These are phyloP conservation scores for Caenorhabditis panamensis DNA, from an alignment of 2,888 invertebrate species.

Conservation along the genomic window DNA sequence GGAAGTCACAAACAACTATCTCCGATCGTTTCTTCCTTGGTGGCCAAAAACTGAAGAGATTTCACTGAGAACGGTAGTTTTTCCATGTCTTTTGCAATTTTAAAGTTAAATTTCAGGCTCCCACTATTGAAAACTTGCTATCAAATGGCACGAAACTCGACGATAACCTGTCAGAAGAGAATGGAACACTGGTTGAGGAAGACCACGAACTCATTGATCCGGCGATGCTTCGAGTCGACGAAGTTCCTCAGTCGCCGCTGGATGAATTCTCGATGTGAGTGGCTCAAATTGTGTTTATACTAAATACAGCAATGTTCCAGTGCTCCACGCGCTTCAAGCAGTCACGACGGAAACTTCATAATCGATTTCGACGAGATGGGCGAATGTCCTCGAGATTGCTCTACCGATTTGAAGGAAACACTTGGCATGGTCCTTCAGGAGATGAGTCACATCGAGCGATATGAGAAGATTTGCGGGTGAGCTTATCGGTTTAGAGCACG, in stretches of 20 bases:
- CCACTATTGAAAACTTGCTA: neutral
- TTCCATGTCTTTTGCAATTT: neutral
- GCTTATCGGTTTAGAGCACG: neutral
- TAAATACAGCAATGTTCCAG: neutral
- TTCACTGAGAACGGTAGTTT: slow-evolving; percentile 22
- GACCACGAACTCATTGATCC: slow-evolving; percentile 5
- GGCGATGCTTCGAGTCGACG: slow-evolving; percentile 21
- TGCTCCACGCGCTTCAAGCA: neutral
- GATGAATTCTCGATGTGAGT: slow-evolving; percentile 42
- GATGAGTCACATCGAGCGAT: slow-evolving; percentile 67
- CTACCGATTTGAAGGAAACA: slow-evolving; percentile 55
- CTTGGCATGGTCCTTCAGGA: slow-evolving; percentile 57
- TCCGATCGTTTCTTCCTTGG: slow-evolving; percentile 57
- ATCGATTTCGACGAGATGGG: slow-evolving; percentile 55
- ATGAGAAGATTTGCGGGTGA: slow-evolving; percentile 61
- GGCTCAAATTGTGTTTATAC: neutral
- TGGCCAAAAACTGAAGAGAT: slow-evolving; percentile 43
- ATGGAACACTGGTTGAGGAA: neutral
- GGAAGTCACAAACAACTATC: slow-evolving; percentile 42
- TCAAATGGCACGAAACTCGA: slow-evolving; percentile 1
- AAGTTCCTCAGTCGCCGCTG: slow-evolving; percentile 38
- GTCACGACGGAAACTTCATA: slow-evolving; percentile 42
- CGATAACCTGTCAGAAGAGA: neutral
- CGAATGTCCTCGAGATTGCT: slow-evolving; percentile 62
- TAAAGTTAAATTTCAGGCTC: slow-evolving; percentile 12